Percentiles rank a stretch among this genome's conserved stretches.
Conservation (phyloP, 2,797 vertebrate genomes). For the Chelidonichthys spinosus region DNA sequence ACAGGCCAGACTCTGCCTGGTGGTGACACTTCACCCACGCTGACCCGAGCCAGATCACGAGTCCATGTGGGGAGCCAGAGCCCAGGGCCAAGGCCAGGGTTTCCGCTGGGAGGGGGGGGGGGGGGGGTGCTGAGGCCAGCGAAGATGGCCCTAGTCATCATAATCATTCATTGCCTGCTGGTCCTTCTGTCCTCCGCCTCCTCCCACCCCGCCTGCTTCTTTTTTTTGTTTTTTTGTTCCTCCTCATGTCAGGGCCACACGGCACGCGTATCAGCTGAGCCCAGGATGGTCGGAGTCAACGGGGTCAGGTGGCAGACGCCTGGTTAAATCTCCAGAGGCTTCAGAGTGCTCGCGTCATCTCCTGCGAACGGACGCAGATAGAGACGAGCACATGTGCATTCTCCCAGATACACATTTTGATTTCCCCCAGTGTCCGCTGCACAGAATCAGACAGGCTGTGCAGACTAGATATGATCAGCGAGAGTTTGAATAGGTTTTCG, state of each 20-base stretch:
- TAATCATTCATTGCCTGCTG: constrained; percentile 84
- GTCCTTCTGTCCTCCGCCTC: constrained; percentile 79
- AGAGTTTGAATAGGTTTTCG: constrained; percentile 24
- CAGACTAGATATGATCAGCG: constrained; percentile 18
- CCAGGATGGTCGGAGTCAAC: constrained; percentile 77
- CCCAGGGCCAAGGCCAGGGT: constrained; percentile 76
- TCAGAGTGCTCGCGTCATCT: constrained; percentile 57
- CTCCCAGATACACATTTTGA: constrained; percentile 25
- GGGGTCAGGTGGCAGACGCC: constrained; percentile 85
- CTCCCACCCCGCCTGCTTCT: constrained; percentile 67
- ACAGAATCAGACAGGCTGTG: background rate
- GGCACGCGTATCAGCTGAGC: constrained; percentile 82
- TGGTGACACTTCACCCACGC: constrained; percentile 76
- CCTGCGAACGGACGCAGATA: constrained; percentile 46
- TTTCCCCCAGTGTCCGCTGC: constrained; percentile 2
- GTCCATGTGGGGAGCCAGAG: constrained; percentile 66
- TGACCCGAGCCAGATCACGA: constrained; percentile 66
- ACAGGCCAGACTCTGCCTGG: constrained; percentile 74
- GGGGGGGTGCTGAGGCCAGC: constrained; percentile 47
- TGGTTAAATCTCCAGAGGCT: constrained; percentile 84
- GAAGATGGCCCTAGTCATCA: constrained; percentile 80
- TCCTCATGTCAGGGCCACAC: constrained; percentile 72
- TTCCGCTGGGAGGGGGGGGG: constrained; percentile 26
- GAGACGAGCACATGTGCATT: constrained; percentile 2
- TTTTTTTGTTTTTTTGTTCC: constrained; percentile 71